A percentile compares a stretch with the other conserved stretches of the same genome.
These are phyloP conservation scores for Baronia brevicornis DNA, from an alignment of 2,888 invertebrate species.

Conservation along the genomic window DNA sequence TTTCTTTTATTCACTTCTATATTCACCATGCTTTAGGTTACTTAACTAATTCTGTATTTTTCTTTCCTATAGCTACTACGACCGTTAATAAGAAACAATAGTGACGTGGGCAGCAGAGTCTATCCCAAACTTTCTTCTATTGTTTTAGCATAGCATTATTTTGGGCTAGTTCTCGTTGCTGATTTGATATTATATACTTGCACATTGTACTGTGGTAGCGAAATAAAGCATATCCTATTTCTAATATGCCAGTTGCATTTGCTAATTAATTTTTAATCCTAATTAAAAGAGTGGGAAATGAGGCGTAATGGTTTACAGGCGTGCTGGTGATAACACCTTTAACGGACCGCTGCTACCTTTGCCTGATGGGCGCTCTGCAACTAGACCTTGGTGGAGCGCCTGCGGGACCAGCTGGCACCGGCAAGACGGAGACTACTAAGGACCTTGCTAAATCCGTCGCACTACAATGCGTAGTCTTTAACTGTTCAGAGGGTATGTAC, in stretches of 20 bases:
- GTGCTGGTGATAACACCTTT: conserved; percentile 92
- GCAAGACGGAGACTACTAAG: conserved; percentile 94
- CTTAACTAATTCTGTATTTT: too few species aligned
- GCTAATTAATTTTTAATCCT: too few species aligned
- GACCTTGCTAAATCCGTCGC: conserved; percentile 91
- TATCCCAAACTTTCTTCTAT: too few species aligned
- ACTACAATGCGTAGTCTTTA: conserved; percentile 93
- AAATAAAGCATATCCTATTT: not conserved
- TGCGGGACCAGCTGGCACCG: conserved; percentile 90
- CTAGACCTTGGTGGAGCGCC: conserved; percentile 92
- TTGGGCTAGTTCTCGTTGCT: too few species aligned
- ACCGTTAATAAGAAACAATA: too few species aligned
- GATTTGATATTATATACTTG: too few species aligned
- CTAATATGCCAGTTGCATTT: too few species aligned
- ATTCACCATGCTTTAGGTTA: too few species aligned
- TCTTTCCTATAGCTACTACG: too few species aligned
- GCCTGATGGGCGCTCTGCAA: conserved; percentile 92
- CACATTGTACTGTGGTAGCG: not conserved
- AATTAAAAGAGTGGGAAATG: not conserved
- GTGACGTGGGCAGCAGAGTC: too few species aligned
- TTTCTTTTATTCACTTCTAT: too few species aligned
- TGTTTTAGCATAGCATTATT: too few species aligned
- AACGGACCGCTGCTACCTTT: conserved; percentile 91
- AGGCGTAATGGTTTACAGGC: conserved; percentile 40
- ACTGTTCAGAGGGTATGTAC: conserved; percentile 86